Evolutionary conservation across 1,140 invertebrate genomes (phyloP), one percentile per base, ranked within the genome.

Genomic region (Habropoda laboriosa): DNA sequence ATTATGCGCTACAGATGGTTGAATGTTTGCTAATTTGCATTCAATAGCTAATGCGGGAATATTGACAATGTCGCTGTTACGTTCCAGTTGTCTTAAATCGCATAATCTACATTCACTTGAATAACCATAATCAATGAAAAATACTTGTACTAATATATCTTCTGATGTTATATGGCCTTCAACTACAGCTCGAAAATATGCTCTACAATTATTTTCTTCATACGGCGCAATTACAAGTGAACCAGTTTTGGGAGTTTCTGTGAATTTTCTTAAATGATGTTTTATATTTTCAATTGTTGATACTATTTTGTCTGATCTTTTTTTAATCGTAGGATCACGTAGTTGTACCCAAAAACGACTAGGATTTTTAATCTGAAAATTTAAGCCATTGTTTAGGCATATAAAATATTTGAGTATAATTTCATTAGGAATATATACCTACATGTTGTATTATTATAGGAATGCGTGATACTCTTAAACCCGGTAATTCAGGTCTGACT

Each of bases 41-140:
- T 96, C 95, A 81, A 97, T 94, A 32, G 96, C 96, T 79, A 96
- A 90, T 16, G 95, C 94, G 57, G 94, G 93, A 38, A 93, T 82
- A 42, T 88, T 70, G 0, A 63, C n/a, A 24, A 91, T 83, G 10
- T 72, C 77, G 13, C 66, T 55, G 35, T 87, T 24, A 10, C 86
- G 51, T 1, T 78, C 51, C 0, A 90, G 61, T 27, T 71, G 3
- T 55, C 71, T 75, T 24, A 91, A 53, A 61, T 91, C 91, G 6
- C 78, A 70, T 2, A 86, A 35, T 53, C 58, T 70, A 1, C 94
- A 87, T 27, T 93, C 88, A 2, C 92, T 92, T 5, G 86, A 92
- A 81, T 95, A 95, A n/a, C 98, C 98, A 91, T 94, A 96, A 90
- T 99, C 97, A 30, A 98, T 94, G 88, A 96, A 97, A 60, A 95